These are phyloP conservation scores for Hydrozoanthus tunicans DNA, from an alignment of 64 coral and sea anemone species.

Conservation along the genomic window DNA sequence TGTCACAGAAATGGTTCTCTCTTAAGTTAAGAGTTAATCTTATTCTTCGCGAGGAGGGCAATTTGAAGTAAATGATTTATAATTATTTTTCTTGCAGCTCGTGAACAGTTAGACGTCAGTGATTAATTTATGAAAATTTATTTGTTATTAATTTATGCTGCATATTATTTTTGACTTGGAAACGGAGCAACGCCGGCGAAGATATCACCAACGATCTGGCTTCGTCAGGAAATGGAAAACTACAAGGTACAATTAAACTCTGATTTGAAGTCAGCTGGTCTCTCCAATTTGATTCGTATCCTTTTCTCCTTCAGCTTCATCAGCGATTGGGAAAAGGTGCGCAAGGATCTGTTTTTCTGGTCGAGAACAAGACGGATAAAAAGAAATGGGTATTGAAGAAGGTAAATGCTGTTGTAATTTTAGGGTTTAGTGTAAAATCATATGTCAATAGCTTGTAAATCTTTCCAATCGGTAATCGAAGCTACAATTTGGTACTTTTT, in stretches of 20 bases:
- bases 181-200: slow-evolving; percentile 26
- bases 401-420: slow-evolving; percentile 51
- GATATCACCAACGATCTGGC: not conserved
- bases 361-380: slow-evolving; percentile 90
- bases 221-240: slow-evolving; percentile 24
- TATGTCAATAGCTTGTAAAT: slow-evolving; percentile 1
- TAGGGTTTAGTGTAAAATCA: not conserved
- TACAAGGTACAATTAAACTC: slow-evolving; percentile 26
- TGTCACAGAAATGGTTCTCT: not conserved
- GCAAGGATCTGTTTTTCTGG: slow-evolving; percentile 91
- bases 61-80: too few relatives aligned
- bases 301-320: slow-evolving; percentile 72
- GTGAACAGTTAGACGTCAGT: not conserved
- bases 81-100: too few relatives aligned
- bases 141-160: slow-evolving; percentile 46
- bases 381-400: slow-evolving; percentile 94
- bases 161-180: slow-evolving; percentile 58
- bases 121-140: slow-evolving; percentile 43
- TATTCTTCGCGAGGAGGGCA: not conserved
- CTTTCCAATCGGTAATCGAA: not conserved
- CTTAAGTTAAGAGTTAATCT: not conserved
- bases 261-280: not conserved
- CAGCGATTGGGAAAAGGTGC: slow-evolving; percentile 98
- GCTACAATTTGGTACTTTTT: not conserved
- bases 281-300: not conserved